These are phyloP conservation scores for Taenioides sp. DNA, from an alignment of 2,797 vertebrate species.

Conservation along the genomic window DNA sequence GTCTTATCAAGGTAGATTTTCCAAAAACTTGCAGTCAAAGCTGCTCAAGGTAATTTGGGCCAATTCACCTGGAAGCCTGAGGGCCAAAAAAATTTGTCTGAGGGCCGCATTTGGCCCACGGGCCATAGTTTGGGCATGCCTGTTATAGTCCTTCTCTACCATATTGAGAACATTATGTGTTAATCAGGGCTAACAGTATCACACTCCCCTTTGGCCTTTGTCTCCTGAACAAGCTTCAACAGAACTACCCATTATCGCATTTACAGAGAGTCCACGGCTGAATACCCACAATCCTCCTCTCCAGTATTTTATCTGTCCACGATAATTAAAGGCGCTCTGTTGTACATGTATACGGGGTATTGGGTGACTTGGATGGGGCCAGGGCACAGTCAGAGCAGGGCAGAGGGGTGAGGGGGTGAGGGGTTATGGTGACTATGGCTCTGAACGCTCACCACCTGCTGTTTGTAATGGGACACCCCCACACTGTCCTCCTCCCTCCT, in stretches of 20 bases:
- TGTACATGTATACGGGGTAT: constrained; percentile 63
- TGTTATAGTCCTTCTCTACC: background rate
- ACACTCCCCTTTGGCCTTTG: constrained; percentile 50
- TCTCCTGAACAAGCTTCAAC: constrained; percentile 35
- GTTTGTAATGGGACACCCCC: constrained; percentile 71
- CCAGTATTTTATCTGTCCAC: constrained; percentile 11
- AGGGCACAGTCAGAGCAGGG: constrained; percentile 41
- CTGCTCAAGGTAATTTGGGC: too few relatives aligned
- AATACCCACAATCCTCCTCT: constrained; percentile 47
- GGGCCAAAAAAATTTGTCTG: too few relatives aligned
- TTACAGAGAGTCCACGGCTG: constrained; percentile 50
- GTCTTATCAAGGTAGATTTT: too few relatives aligned
- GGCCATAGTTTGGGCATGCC: too few relatives aligned
- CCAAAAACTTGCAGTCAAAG: too few relatives aligned
- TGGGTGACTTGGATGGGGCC: constrained; percentile 60
- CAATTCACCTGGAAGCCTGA: too few relatives aligned
- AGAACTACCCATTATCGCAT: constrained; percentile 65
- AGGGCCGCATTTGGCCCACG: too few relatives aligned
- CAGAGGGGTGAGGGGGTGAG: constrained; percentile 10
- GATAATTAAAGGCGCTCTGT: constrained; percentile 78
- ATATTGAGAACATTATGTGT: constrained; percentile 5
- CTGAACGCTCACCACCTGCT: constrained; percentile 73
- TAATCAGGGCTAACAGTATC: constrained; percentile 43
- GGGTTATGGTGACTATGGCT: constrained; percentile 61
- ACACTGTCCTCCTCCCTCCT: constrained; percentile 29